Percentiles rank a stretch among this genome's conserved stretches.
Conservation (phyloP, 2,888 invertebrate genomes). For the Lumbricus terrestris region DNA sequence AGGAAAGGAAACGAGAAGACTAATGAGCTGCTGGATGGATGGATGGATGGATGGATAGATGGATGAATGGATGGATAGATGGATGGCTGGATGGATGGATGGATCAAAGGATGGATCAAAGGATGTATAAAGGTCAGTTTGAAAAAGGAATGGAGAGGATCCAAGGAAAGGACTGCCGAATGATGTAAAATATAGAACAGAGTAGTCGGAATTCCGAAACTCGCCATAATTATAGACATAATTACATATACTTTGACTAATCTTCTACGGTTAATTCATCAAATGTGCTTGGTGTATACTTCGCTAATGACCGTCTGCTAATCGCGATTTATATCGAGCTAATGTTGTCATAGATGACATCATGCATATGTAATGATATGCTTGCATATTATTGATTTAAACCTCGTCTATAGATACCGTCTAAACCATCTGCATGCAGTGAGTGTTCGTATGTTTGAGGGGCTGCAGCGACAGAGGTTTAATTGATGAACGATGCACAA, state of each 20-base stretch:
- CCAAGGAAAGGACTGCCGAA: no score
- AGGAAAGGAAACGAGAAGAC: no score
- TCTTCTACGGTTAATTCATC: neutral
- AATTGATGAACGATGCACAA: neutral
- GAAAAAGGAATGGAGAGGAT: no score
- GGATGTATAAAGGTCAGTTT: no score
- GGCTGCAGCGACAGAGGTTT: neutral
- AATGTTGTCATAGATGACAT: neutral
- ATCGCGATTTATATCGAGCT: neutral
- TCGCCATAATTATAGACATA: no score
- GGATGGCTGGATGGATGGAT: neutral
- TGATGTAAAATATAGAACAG: no score
- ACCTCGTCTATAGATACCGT: neutral
- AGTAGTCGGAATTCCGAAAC: no score
- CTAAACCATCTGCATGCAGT: neutral
- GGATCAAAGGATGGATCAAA: no score
- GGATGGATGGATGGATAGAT: neutral
- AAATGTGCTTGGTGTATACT: constrained; percentile 3
- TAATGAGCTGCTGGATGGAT: no score
- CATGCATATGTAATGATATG: neutral
- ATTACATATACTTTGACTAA: neutral
- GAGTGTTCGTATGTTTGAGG: neutral
- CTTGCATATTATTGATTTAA: neutral
- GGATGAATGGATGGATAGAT: neutral
- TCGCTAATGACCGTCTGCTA: neutral